phyloP scores from a whole-genome alignment of 2,797 vertebrate species.

The Alauda arvensis region DNA sequence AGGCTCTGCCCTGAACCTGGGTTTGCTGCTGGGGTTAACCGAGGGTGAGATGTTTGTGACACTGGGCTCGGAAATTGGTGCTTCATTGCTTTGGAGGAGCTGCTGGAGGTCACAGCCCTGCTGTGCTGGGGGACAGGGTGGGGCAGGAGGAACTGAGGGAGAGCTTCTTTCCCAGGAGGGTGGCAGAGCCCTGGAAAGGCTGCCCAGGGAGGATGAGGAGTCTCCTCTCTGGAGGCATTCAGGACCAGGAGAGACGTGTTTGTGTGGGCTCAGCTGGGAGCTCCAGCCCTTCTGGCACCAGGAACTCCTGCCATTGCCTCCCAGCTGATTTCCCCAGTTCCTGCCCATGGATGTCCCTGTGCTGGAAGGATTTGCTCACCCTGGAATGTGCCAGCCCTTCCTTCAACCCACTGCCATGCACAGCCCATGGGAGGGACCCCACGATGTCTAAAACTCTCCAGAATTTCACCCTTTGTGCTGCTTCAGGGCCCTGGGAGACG shows the following conservation, averaged over 20 bases:
- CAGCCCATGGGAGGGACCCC: background rate
- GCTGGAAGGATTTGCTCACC: background rate
- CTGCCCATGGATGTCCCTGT: background rate
- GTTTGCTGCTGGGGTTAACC: background rate
- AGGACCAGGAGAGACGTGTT: background rate
- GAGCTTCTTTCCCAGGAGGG: background rate
- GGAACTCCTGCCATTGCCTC: background rate
- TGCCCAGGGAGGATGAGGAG: background rate
- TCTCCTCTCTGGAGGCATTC: background rate
- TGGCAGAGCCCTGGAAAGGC: background rate
- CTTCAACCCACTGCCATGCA: background rate
- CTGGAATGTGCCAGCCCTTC: background rate
- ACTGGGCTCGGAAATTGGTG: background rate
- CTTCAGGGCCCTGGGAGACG: background rate
- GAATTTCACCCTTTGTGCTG: background rate
- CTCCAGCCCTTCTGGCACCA: background rate
- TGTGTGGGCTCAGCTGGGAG: background rate
- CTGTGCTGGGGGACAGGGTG: background rate
- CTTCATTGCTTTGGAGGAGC: background rate
- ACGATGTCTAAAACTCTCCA: accelerated
- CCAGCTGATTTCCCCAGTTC: background rate
- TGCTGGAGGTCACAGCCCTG: background rate
- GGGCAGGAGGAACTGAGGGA: background rate
- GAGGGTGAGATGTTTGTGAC: background rate
- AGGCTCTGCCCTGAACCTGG: background rate